Conservation (phyloP, 2,888 invertebrate genomes). For the Agrilus biguttatus region DNA sequence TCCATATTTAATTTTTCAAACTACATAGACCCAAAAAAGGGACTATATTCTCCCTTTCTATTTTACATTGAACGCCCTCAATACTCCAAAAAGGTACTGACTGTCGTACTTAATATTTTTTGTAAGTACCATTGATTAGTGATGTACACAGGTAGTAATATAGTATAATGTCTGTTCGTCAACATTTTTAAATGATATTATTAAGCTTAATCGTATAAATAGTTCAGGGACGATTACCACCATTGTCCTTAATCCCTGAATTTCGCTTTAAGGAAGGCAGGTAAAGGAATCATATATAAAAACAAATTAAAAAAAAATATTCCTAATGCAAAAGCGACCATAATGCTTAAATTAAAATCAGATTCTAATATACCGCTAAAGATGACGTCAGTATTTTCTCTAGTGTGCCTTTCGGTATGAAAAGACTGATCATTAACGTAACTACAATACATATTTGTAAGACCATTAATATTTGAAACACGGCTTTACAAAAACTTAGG, state of each 20-base stretch:
- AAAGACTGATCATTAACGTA: conserved; percentile 59
- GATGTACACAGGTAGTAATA: no score
- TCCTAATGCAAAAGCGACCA: conserved; percentile 69
- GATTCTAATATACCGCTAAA: conserved; percentile 47
- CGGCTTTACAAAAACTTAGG: no score
- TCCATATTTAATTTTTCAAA: neutral
- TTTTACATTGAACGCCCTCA: neutral
- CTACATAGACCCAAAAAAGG: neutral
- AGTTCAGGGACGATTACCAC: no score
- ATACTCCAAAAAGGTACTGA: no score
- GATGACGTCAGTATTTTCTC: conserved; percentile 40
- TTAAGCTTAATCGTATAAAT: no score
- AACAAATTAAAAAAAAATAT: conserved; percentile 72
- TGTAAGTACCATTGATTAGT: no score
- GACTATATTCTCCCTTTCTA: neutral
- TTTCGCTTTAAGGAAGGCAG: conserved; percentile 72
- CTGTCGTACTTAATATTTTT: no score
- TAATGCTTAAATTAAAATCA: conserved; percentile 67
- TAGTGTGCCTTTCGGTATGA: conserved; percentile 53
- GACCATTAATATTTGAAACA: conserved; percentile 34
- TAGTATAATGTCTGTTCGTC: no score
- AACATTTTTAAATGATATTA: no score
- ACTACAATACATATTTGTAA: conserved; percentile 41
- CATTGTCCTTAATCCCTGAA: conserved; percentile 51
- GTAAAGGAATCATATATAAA: conserved; percentile 71